A percentile compares a stretch with the other conserved stretches of the same genome.
phyloP scores from a whole-genome alignment of 2,888 invertebrate genomes.

The Zhuqinia jingwanae region DNA sequence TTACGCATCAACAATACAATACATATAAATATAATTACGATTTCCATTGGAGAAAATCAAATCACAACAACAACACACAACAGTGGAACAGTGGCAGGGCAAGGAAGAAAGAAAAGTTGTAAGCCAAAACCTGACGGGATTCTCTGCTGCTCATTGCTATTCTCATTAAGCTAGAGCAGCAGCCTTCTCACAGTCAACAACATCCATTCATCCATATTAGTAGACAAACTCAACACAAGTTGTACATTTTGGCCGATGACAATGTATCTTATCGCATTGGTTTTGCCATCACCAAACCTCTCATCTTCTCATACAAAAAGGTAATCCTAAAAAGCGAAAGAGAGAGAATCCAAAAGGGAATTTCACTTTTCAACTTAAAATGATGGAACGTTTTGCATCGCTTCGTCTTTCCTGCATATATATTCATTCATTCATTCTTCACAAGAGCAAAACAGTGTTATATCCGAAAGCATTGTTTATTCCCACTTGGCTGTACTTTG shows the following conservation, averaged over 20 bases:
- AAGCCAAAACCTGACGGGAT: constrained; percentile 7
- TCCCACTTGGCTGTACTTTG: constrained; percentile 26
- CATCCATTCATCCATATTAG: constrained; percentile 37
- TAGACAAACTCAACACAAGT: not conserved
- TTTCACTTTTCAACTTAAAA: constrained; percentile 50
- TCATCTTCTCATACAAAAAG: constrained; percentile 20
- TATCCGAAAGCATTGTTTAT: not conserved
- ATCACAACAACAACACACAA: constrained; percentile 14
- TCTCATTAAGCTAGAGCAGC: constrained; percentile 10
- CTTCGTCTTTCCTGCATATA: too few relatives aligned
- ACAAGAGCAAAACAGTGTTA: constrained; percentile 38
- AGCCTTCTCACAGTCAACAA: not conserved
- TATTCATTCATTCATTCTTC: constrained; percentile 18
- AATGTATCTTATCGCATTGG: constrained; percentile 35
- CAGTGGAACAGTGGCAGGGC: not conserved
- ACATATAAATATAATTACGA: not conserved
- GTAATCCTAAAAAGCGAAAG: constrained; percentile 12
- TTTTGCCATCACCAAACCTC: constrained; percentile 16
- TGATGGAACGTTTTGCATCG: constrained; percentile 54
- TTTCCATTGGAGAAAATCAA: constrained; percentile 24
- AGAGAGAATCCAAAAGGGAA: constrained; percentile 35
- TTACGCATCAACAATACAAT: constrained; percentile 13
- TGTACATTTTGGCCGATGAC: not conserved
- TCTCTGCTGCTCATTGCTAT: constrained; percentile 4
- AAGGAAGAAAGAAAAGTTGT: not conserved